Evolutionary conservation across 2,113 vertebrate species (phyloP), one percentile per base, ranked within the genome.

Genomic region (Gadus chalcogrammus): DNA sequence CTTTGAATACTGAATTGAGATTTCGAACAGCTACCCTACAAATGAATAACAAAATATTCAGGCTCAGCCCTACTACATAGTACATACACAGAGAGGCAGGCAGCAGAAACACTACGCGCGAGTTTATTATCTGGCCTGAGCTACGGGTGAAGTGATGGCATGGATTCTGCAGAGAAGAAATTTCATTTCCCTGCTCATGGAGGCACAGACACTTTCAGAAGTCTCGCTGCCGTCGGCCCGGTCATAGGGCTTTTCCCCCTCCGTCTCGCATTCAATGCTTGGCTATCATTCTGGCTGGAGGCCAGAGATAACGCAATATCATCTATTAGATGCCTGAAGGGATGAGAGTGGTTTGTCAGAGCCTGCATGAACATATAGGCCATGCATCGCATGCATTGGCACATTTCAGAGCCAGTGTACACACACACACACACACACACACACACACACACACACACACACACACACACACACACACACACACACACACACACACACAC

Each of bases 131-230:
- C 15, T 12, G 5, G 20, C 7, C 2, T 24, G 13, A 28, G 22
- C 38, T 28, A 5, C 3, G 24, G 22, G 61, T 9, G 24, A 24
- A 24, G 24, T 24, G 24, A 24, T 24, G 24, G 24, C 24, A 24
- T 15, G 61, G 24, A 13, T 66, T n/a, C 24, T n/a, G 24, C 35
- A 65, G 31, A 71, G 16, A 71, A n/a, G 28, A 62, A 67, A 62
- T 11, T 62, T 62, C 13, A 67, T 76, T 71, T 67, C 59, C 63
- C 62, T 59, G 16, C 3, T 55, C 61, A 62, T 62, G 69, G 18
- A 64, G 42, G 28, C n/a, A 60, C 61, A 42, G 38, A 56, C 67
- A 9, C 17, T 70, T 9, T 12, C 55, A 56, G 61, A 4, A 65
- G 67, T 28, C n/a, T 22, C 48, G 20, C 61, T 12, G 6, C 18